Evolutionary conservation across 2,888 invertebrate species (phyloP).

Genomic region (Cerceris rybyensis): DNA sequence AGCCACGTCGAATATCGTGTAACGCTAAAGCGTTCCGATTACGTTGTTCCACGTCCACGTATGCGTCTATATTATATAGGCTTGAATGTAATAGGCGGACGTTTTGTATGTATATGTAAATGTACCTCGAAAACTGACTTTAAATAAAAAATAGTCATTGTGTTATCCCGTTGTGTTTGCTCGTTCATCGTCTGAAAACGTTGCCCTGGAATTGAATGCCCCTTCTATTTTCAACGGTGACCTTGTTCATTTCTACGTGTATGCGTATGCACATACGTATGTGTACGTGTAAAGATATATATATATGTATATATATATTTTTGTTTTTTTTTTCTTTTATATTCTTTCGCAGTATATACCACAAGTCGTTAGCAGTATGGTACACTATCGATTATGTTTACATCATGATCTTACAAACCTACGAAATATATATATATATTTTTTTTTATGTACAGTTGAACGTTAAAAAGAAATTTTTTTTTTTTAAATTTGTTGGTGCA

Average conservation of each 20-base stretch:
- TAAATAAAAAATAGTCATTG: constrained; percentile 82
- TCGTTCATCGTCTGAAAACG: not conserved
- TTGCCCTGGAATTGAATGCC: constrained; percentile 49
- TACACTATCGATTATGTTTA: constrained; percentile 80
- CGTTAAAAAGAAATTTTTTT: constrained; percentile 68
- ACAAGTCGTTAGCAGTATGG: constrained; percentile 79
- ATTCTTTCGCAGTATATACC: constrained; percentile 74
- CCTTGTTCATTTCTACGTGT: constrained; percentile 42
- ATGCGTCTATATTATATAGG: constrained; percentile 74
- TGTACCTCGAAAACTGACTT: constrained; percentile 81
- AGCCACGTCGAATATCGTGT: constrained; percentile 16
- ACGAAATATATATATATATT: constrained; percentile 72
- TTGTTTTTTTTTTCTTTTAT: constrained; percentile 43
- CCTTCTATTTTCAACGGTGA: constrained; percentile 40
- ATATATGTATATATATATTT: constrained; percentile 49
- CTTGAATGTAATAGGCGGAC: constrained; percentile 79
- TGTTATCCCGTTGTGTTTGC: constrained; percentile 67
- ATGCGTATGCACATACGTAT: constrained; percentile 8
- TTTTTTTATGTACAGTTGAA: constrained; percentile 78
- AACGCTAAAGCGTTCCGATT: constrained; percentile 58
- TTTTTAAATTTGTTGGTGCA: constrained; percentile 59
- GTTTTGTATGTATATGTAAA: constrained; percentile 81
- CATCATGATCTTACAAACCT: constrained; percentile 76
- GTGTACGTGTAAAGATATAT: constrained; percentile 54
- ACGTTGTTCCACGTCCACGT: constrained; percentile 76